These are phyloP conservation scores for Puntigrus tetrazona DNA, from an alignment of 2,113 vertebrate species.

Conservation along the genomic window DNA sequence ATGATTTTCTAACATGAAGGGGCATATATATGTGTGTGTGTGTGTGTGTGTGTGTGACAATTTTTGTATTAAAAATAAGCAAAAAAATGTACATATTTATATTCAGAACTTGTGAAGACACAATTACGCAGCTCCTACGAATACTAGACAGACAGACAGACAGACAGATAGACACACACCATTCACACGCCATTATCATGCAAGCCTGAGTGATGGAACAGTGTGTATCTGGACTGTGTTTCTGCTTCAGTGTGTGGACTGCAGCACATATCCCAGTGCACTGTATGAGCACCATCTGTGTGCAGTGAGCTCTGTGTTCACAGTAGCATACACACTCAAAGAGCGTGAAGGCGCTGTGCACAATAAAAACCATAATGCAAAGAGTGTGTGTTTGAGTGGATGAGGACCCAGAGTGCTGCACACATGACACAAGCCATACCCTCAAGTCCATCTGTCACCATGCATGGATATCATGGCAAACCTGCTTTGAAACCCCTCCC, in stretches of 20 bases:
- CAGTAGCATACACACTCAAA: constrained; percentile 42
- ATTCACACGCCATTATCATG: not conserved
- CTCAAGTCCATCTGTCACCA: constrained; percentile 38
- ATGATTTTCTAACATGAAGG: no score
- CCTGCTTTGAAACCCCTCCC: constrained; percentile 17
- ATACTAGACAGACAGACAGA: no score
- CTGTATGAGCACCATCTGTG: constrained; percentile 23
- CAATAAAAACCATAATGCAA: constrained; percentile 22
- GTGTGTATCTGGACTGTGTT: not conserved
- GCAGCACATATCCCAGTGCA: constrained; percentile 11
- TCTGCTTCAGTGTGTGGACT: constrained; percentile 16
- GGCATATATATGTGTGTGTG: no score
- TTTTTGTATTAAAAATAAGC: no score
- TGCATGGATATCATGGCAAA: constrained; percentile 33
- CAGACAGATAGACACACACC: not conserved
- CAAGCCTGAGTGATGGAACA: not conserved
- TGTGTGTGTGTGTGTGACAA: no score
- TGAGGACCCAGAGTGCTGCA: constrained; percentile 29
- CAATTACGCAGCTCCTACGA: no score
- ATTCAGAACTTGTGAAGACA: no score
- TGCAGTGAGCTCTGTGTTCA: constrained; percentile 18
- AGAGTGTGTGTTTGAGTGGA: constrained; percentile 19
- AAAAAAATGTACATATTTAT: no score
- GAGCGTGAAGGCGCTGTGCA: constrained; percentile 14
- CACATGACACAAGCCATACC: constrained; percentile 29